Percentiles rank a stretch among this genome's conserved stretches.
Conservation (phyloP, 2,888 invertebrate species). For the Drosophila merina region DNA sequence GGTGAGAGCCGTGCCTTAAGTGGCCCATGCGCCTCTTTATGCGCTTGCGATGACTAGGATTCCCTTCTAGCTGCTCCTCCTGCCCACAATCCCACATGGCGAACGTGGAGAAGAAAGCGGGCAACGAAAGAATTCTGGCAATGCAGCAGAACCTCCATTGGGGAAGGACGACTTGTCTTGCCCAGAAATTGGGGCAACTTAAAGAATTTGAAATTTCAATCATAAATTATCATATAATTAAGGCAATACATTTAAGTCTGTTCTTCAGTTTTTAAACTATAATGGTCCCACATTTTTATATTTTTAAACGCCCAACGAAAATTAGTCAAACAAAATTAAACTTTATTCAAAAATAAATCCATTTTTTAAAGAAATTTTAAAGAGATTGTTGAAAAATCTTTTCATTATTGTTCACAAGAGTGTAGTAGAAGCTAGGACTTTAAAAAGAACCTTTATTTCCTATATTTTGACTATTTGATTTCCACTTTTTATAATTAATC, state of each 20-base stretch:
- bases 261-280: no score
- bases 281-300: no score
- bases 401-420: no score
- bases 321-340: no score
- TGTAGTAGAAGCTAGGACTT: no score
- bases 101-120: constrained; percentile 44
- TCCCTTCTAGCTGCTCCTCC: constrained; percentile 8
- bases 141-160: constrained; percentile 49
- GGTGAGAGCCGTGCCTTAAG: constrained; percentile 53
- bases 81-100: constrained; percentile 1
- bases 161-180: constrained; percentile 63
- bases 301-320: no score
- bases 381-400: no score
- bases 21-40: constrained; percentile 70
- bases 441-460: no score
- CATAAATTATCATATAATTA: not conserved
- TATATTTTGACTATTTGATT: no score
- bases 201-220: constrained; percentile 12
- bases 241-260: not conserved
- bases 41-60: constrained; percentile 23
- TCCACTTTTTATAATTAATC: no score
- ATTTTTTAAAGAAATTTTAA: no score
- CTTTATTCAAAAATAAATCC: no score
- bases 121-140: constrained; percentile 39
- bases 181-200: constrained; percentile 30